Evolutionary conservation across 1,140 invertebrate genomes (phyloP).

Genomic region (Drepana arcuata): DNA sequence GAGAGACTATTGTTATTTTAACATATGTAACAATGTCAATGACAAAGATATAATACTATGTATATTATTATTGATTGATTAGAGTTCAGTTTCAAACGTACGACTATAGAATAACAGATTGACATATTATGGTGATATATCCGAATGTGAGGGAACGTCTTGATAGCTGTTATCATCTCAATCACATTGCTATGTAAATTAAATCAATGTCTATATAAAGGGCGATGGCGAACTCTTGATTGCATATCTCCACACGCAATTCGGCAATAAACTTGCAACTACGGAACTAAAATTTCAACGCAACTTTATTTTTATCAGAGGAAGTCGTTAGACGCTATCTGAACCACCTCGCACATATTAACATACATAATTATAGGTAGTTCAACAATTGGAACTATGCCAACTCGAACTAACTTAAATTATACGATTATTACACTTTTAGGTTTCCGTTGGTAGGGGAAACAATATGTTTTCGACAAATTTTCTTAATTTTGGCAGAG

Average conservation of each 20-base stretch:
- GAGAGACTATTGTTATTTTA: too few species aligned
- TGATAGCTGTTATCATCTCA: constrained; percentile 19
- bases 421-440: constrained; percentile 49
- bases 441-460: constrained; percentile 37
- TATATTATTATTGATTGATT: too few species aligned
- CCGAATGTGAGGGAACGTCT: constrained; percentile 12
- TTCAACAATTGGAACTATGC: constrained; percentile 58
- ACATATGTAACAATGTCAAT: too few species aligned
- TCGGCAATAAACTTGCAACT: constrained; percentile 63
- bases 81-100: too few species aligned
- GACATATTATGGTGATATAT: background rate
- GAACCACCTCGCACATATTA: constrained; percentile 61
- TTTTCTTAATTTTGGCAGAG: constrained; percentile 8
- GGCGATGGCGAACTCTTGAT: constrained; percentile 49
- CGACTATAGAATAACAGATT: too few species aligned
- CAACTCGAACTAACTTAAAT: constrained; percentile 47
- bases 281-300: constrained; percentile 69
- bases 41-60: too few species aligned
- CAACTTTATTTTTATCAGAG: constrained; percentile 69
- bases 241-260: constrained; percentile 52
- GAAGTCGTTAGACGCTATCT: constrained; percentile 68
- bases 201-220: constrained; percentile 68
- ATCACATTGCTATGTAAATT: constrained; percentile 56
- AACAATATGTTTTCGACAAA: constrained; percentile 19
- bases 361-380: constrained; percentile 69